A percentile compares a stretch with the other conserved stretches of the same genome.
phyloP scores from a whole-genome alignment of 2,113 vertebrate species.

The Willisornis vidua region DNA sequence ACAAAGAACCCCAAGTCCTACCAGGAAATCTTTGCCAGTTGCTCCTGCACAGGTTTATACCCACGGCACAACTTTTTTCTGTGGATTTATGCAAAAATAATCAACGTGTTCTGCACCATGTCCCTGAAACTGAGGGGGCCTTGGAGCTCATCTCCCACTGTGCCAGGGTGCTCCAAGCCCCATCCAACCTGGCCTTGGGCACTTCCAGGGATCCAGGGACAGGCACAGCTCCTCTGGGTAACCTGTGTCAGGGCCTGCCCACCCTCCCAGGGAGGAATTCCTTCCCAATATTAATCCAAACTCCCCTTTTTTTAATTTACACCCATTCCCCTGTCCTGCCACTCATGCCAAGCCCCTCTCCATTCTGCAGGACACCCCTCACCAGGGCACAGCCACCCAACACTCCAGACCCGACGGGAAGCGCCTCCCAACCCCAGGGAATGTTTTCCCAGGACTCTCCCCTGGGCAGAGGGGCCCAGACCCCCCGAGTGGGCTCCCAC shows the following conservation, averaged over 20 bases:
- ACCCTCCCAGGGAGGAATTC: background rate
- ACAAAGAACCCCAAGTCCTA: background rate
- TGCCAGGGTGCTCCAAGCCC: background rate
- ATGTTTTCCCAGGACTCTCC: rapidly evolving
- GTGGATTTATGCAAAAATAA: rapidly evolving
- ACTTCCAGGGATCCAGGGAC: background rate
- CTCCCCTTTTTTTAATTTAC: background rate
- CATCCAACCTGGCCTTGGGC: background rate
- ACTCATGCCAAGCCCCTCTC: background rate
- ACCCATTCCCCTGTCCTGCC: background rate
- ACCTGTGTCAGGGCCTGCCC: background rate
- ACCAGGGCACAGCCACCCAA: background rate
- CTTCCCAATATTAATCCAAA: background rate
- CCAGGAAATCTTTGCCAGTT: rapidly evolving
- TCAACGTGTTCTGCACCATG: rapidly evolving
- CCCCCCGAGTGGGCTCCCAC: slow-evolving; percentile 29
- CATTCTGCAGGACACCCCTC: background rate
- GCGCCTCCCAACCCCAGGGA: rapidly evolving
- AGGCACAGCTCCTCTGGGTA: background rate
- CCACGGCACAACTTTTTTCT: background rate
- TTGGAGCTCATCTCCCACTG: too few species aligned
- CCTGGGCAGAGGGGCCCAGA: rapidly evolving
- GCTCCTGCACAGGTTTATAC: rapidly evolving
- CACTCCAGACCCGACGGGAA: rapidly evolving
- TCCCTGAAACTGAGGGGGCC: background rate